These are phyloP conservation scores for Araneus ventricosus DNA, from an alignment of 1,140 invertebrate species.

Conservation along the genomic window DNA sequence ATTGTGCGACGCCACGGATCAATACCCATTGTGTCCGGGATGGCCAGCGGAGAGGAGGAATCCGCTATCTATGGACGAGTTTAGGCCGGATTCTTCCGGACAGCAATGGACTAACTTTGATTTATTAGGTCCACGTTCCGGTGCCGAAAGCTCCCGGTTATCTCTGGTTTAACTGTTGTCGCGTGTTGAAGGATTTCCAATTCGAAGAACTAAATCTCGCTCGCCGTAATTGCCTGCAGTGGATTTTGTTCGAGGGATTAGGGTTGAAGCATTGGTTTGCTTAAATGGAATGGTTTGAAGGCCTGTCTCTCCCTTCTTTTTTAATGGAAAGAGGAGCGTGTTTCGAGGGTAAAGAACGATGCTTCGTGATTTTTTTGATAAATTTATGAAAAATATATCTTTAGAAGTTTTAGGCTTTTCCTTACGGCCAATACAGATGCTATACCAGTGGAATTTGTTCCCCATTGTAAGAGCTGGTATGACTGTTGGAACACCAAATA, in stretches of 20 bases:
- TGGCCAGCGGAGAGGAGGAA: constrained; percentile 35
- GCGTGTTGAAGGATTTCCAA: constrained; percentile 50
- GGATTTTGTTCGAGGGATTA: constrained; percentile 34
- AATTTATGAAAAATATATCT: no score
- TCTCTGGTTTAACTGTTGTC: constrained; percentile 59
- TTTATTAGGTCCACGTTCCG: constrained; percentile 60
- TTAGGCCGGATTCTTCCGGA: constrained; percentile 70
- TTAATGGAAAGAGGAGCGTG: not conserved
- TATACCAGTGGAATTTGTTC: no score
- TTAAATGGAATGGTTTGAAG: not conserved
- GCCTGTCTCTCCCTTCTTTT: not conserved
- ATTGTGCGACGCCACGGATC: constrained; percentile 51
- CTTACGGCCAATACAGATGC: no score
- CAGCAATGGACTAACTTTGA: constrained; percentile 71
- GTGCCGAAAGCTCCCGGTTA: constrained; percentile 42
- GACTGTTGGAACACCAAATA: no score
- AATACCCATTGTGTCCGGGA: constrained; percentile 65
- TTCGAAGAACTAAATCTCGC: constrained; percentile 61
- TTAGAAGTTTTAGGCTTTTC: no score
- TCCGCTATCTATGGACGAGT: constrained; percentile 54
- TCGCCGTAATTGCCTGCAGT: constrained; percentile 30
- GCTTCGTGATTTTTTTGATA: not conserved
- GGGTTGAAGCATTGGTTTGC: not conserved
- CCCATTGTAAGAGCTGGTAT: no score
- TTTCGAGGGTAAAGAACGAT: not conserved